A percentile compares a stretch with the other conserved stretches of the same genome.
Conservation (phyloP, 2,888 invertebrate genomes). For the Odiellus spinosus region DNA sequence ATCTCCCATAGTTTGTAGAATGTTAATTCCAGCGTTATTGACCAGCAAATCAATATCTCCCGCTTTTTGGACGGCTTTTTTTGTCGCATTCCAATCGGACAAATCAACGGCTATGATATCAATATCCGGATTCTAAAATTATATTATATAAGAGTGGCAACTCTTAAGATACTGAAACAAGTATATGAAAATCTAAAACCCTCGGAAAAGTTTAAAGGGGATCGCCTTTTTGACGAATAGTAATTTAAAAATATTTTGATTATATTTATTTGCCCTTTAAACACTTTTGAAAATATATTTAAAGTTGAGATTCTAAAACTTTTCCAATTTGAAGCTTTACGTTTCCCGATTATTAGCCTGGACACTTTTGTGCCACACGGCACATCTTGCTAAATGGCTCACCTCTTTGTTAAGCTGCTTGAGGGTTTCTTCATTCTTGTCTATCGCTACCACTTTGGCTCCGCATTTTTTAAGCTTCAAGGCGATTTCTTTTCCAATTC, state of each 20-base stretch:
- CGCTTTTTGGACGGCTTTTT: conserved; percentile 42
- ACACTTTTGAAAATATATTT: too few relatives aligned
- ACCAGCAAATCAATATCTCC: conserved; percentile 62
- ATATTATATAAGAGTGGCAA: too few relatives aligned
- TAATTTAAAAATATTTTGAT: too few relatives aligned
- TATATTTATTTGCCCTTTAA: too few relatives aligned
- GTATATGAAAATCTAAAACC: too few relatives aligned
- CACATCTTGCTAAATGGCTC: conserved; percentile 43
- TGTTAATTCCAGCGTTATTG: conserved; percentile 70
- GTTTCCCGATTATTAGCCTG: too few relatives aligned
- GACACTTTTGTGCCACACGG: too few relatives aligned
- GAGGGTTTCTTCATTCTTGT: conserved; percentile 48
- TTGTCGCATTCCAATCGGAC: conserved; percentile 55
- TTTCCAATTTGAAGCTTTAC: too few relatives aligned
- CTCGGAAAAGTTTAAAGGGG: too few relatives aligned
- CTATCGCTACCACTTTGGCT: conserved; percentile 60
- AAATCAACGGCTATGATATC: conserved; percentile 53
- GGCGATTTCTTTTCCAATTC: conserved; percentile 54
- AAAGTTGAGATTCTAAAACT: too few relatives aligned
- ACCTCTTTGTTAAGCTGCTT: conserved; percentile 42
- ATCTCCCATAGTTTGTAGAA: conserved; percentile 51
- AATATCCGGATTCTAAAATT: conserved; percentile 30
- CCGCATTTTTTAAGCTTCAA: conserved; percentile 49
- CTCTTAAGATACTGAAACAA: too few relatives aligned
- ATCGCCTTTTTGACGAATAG: too few relatives aligned